phyloP scores from a whole-genome alignment of 2,888 invertebrate genomes.

The Maniola hyperantus region DNA sequence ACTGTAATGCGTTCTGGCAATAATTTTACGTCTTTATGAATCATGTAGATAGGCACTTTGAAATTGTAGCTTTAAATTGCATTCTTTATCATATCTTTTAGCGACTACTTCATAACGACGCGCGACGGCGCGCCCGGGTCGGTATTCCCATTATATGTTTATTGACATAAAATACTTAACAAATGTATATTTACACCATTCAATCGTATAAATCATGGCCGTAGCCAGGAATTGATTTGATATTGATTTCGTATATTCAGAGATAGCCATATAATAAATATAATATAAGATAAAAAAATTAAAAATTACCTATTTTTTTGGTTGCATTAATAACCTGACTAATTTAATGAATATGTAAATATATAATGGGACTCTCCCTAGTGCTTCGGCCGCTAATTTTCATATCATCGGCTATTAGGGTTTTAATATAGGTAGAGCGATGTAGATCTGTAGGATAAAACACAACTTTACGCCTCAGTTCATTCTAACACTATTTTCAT shows the following conservation, averaged over 20 bases:
- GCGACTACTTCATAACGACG: not conserved
- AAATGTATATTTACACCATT: no score
- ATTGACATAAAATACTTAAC: not conserved
- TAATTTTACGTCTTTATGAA: conserved; percentile 29
- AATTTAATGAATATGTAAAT: not conserved
- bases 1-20: conserved; percentile 15
- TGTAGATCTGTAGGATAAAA: conserved; percentile 24
- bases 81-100: conserved; percentile 22
- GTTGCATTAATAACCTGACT: no score
- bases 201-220: no score
- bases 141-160: not conserved
- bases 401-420: conserved; percentile 58
- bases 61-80: conserved; percentile 69
- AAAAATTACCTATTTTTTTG: no score
- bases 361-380: conserved; percentile 7
- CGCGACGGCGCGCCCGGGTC: not conserved
- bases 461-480: not conserved
- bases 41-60: conserved; percentile 65
- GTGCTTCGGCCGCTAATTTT: conserved; percentile 30
- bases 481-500: conserved; percentile 3
- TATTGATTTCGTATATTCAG: no score
- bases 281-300: no score
- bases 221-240: no score
- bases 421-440: conserved; percentile 43
- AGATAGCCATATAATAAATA: no score